Percentiles rank a stretch among this genome's conserved stretches.
These are phyloP conservation scores for Hanleya hanleyi DNA, from an alignment of 2,888 invertebrate species.

Conservation along the genomic window DNA sequence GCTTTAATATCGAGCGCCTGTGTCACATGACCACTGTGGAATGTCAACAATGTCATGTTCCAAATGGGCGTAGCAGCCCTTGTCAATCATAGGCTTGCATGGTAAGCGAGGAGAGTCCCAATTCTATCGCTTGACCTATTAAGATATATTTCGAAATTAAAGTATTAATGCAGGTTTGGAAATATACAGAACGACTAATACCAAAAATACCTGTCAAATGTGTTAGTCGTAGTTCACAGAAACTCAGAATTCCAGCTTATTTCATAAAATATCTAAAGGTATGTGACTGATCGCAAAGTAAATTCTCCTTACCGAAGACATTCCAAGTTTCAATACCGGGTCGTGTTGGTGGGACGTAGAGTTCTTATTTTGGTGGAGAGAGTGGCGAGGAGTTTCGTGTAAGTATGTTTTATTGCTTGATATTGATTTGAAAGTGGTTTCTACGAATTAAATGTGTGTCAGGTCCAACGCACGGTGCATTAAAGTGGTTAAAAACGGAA, in stretches of 20 bases:
- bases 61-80: conserved; percentile 45
- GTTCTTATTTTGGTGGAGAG: not conserved
- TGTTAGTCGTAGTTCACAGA: too few relatives aligned
- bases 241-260: too few relatives aligned
- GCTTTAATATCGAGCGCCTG: not conserved
- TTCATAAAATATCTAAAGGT: not conserved
- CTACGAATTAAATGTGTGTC: too few relatives aligned
- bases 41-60: conserved; percentile 50
- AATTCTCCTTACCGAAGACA: not conserved
- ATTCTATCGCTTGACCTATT: not conserved
- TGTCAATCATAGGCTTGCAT: conserved; percentile 47
- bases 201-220: too few relatives aligned
- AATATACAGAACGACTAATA: not conserved
- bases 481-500: too few relatives aligned
- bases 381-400: conserved; percentile 25
- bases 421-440: not conserved
- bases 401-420: conserved; percentile 13
- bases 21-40: conserved; percentile 49
- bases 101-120: conserved; percentile 22
- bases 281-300: not conserved
- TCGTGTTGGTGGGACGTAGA: not conserved
- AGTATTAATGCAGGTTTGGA: not conserved
- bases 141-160: not conserved
- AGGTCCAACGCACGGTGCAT: too few relatives aligned
- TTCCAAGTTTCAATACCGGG: not conserved